Percentiles rank a stretch among this genome's conserved stretches.
Conservation (phyloP, 2,113 vertebrate genomes). For the Pseudorectes ferrugineus region DNA sequence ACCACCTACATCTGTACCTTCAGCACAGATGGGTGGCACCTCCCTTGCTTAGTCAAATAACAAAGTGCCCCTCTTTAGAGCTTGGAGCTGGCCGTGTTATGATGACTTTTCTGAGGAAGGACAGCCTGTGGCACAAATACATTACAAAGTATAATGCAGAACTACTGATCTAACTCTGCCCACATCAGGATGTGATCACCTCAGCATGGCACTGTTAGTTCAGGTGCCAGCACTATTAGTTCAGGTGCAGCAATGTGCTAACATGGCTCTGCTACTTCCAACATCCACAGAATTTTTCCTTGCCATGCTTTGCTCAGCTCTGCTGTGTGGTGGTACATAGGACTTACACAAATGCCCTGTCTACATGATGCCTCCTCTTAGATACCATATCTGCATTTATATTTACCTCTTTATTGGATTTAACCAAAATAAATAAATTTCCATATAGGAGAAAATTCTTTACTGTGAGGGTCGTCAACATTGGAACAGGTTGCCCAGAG, state of each 20-base stretch:
- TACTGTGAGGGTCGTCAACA: not conserved
- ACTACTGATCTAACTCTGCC: not conserved
- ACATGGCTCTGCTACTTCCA: not conserved
- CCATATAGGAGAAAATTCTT: not conserved
- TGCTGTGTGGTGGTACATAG: not conserved
- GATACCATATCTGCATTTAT: not conserved
- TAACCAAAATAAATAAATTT: not conserved
- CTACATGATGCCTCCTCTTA: not conserved
- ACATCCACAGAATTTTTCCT: not conserved
- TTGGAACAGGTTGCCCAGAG: rapidly evolving
- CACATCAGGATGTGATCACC: not conserved
- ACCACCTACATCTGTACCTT: not conserved
- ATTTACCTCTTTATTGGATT: not conserved
- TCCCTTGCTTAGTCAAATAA: not conserved
- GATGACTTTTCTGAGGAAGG: conserved; percentile 20
- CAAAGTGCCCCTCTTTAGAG: not conserved
- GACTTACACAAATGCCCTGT: not conserved
- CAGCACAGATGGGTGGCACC: not conserved
- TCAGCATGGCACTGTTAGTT: conserved; percentile 47
- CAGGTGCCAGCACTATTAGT: conserved; percentile 30
- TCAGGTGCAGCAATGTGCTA: conserved; percentile 39
- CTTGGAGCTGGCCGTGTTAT: not conserved
- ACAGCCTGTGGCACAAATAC: not conserved
- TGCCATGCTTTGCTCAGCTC: not conserved
- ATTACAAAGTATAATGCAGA: not conserved